Conservation (phyloP, 2,113 vertebrate genomes). For the Boleophthalmus pectinirostris region DNA sequence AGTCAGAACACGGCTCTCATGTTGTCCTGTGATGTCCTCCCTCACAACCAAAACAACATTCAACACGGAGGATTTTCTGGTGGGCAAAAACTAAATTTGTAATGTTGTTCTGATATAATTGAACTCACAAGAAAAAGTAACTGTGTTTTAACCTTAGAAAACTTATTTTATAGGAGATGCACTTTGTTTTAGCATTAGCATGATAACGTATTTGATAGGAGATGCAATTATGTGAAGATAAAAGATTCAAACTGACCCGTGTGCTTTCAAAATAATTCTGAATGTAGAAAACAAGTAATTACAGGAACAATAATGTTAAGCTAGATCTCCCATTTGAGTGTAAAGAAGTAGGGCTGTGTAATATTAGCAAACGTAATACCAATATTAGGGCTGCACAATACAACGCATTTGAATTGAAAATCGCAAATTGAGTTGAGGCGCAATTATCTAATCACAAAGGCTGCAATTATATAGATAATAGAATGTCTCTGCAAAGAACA, state of each 20-base stretch:
- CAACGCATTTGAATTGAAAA: too few relatives aligned
- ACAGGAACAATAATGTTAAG: neutral
- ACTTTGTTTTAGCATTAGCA: neutral
- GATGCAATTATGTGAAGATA: constrained; percentile 7
- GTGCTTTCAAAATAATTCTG: neutral
- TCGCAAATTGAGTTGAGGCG: too few relatives aligned
- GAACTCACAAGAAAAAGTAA: neutral
- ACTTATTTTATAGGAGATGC: neutral
- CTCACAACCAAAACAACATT: constrained; percentile 21
- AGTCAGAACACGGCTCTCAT: constrained; percentile 60
- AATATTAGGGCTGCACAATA: too few relatives aligned
- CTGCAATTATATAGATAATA: too few relatives aligned
- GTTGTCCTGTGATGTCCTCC: constrained; percentile 16
- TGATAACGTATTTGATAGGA: too few relatives aligned
- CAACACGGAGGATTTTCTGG: constrained; percentile 45
- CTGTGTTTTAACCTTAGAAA: neutral
- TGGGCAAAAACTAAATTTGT: constrained; percentile 20
- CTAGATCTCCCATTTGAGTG: neutral
- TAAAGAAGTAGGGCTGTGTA: neutral
- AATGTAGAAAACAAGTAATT: neutral
- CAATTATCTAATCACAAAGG: too few relatives aligned
- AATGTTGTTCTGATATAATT: neutral
- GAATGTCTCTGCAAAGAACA: too few relatives aligned
- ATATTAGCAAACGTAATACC: neutral
- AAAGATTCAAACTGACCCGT: constrained; percentile 36